These are phyloP conservation scores for Bilobella aurantiaca DNA, from an alignment of 1,140 invertebrate species.

Conservation along the genomic window DNA sequence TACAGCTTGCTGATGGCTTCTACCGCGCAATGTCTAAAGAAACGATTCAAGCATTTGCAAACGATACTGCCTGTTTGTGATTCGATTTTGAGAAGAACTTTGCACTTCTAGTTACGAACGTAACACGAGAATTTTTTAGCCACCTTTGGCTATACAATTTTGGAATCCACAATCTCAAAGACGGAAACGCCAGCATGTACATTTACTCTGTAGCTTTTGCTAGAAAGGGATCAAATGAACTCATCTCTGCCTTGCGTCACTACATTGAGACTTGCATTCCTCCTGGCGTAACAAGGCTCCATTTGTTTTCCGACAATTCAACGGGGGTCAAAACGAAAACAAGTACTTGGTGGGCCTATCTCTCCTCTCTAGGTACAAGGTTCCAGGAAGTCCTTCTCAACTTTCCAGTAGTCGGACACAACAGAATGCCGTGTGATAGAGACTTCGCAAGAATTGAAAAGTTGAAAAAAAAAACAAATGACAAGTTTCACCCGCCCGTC, in stretches of 20 bases:
- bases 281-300: background rate
- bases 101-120: conserved; percentile 2
- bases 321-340: conserved; percentile 12
- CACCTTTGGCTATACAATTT: conserved; percentile 13
- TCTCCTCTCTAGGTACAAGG: background rate
- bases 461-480: conserved; percentile 12
- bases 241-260: background rate
- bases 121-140: background rate
- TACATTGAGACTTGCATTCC: background rate
- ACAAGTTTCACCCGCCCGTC: conserved; percentile 3
- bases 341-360: background rate
- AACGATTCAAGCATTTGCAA: too few species aligned
- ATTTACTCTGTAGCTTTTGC: conserved; percentile 2
- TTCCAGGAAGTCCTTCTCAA: conserved; percentile 22
- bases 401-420: conserved; percentile 35
- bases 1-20: background rate
- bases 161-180: background rate
- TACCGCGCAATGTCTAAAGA: background rate
- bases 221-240: conserved; percentile 9
- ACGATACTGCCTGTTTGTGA: background rate
- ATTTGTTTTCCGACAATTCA: conserved; percentile 14
- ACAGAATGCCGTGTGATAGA: conserved; percentile 35
- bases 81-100: conserved; percentile 17
- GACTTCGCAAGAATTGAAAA: conserved; percentile 34
- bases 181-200: background rate